phyloP scores from a whole-genome alignment of 2,888 invertebrate genomes.

The Lasioglossum malachurum region DNA sequence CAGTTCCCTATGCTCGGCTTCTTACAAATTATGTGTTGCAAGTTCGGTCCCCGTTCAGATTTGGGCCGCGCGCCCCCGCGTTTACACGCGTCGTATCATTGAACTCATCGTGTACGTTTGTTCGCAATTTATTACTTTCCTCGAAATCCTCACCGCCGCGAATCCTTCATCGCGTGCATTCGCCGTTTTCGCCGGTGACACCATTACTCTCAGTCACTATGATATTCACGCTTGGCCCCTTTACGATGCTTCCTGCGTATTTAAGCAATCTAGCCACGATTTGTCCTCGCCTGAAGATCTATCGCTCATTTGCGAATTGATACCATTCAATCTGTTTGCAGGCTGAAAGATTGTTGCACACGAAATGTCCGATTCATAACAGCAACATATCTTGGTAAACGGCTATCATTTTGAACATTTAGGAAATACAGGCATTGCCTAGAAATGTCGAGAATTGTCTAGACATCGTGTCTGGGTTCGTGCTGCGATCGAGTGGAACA shows the following conservation, averaged over 20 bases:
- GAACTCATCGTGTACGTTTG: not conserved
- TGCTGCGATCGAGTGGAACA: no score
- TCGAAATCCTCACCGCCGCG: not conserved
- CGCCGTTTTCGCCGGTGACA: not conserved
- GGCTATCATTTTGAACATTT: no score
- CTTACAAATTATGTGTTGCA: not conserved
- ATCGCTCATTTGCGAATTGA: not conserved
- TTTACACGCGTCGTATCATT: not conserved
- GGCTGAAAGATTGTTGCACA: no score
- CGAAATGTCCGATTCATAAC: no score
- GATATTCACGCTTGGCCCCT: not conserved
- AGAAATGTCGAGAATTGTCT: no score
- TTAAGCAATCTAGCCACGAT: slow-evolving; percentile 4
- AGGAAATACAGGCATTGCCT: no score
- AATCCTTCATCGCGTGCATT: not conserved
- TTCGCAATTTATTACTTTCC: slow-evolving; percentile 8
- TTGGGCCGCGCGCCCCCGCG: not conserved
- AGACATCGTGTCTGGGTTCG: no score
- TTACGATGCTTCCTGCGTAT: not conserved
- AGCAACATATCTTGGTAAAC: no score
- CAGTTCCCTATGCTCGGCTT: not conserved
- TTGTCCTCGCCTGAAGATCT: not conserved
- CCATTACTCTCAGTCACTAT: slow-evolving; percentile 18
- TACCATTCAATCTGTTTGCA: not conserved
- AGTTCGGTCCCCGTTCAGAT: not conserved